Evolutionary conservation across 1,140 invertebrate genomes (phyloP).

Genomic region (Sarcophaga peregrina): DNA sequence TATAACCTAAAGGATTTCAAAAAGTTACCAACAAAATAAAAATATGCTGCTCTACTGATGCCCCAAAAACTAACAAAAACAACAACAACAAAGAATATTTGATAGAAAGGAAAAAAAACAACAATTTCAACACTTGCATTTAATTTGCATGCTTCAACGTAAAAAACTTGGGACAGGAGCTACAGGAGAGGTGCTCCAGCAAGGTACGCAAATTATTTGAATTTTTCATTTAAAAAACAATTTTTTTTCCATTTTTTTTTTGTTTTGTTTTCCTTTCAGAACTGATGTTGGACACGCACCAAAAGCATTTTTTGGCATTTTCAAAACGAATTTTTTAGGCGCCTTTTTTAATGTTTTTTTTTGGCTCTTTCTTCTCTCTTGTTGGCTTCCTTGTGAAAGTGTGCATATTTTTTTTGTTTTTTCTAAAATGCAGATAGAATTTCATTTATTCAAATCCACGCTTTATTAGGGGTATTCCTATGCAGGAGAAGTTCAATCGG

Average conservation of each 20-base stretch:
- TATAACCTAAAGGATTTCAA: too few relatives aligned
- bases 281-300: constrained; percentile 30
- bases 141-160: not conserved
- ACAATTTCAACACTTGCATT: not conserved
- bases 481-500: too few relatives aligned
- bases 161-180: not conserved
- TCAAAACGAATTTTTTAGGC: not conserved
- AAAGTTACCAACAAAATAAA: too few relatives aligned
- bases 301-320: not conserved
- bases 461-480: too few relatives aligned
- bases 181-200: not conserved
- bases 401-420: too few relatives aligned
- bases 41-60: too few relatives aligned
- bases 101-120: too few relatives aligned
- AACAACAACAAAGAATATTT: not conserved
- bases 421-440: too few relatives aligned
- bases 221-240: constrained; percentile 26
- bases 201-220: constrained; percentile 35
- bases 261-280: not conserved
- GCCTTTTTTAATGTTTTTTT: not conserved
- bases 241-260: not conserved
- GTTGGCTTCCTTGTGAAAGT: too few relatives aligned
- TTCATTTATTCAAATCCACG: too few relatives aligned
- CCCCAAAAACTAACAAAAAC: not conserved
- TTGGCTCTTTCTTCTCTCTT: not conserved